Conservation (phyloP, 2,888 invertebrate genomes). For the Trichogramma evanescens region DNA sequence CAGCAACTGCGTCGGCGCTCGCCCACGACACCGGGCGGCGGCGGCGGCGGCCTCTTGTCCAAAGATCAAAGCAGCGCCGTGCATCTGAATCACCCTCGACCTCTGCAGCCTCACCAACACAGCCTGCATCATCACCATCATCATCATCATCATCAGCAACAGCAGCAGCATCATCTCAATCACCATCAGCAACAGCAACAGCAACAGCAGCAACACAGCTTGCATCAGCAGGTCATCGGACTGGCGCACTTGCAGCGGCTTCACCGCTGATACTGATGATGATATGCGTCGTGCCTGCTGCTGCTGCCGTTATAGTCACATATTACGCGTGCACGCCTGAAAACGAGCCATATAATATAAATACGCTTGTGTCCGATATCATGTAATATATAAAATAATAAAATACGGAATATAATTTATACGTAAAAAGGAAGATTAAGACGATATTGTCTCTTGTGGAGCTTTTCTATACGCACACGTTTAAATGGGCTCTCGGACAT, state of each 20-base stretch:
- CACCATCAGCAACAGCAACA: slow-evolving; percentile 24
- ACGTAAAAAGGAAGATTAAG: too few relatives aligned
- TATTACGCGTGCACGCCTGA: too few relatives aligned
- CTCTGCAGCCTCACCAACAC: slow-evolving; percentile 13
- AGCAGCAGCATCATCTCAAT: slow-evolving; percentile 22
- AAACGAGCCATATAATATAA: background rate
- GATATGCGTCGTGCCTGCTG: background rate
- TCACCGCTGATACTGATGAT: slow-evolving; percentile 37
- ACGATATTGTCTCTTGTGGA: too few relatives aligned
- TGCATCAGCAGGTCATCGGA: slow-evolving; percentile 35
- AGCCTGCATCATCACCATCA: slow-evolving; percentile 9
- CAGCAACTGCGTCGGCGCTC: slow-evolving; percentile 25
- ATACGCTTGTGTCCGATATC: background rate
- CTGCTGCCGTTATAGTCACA: background rate
- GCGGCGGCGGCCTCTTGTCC: slow-evolving; percentile 6
- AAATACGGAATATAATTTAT: too few relatives aligned
- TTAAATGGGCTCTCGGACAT: too few relatives aligned
- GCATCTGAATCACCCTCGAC: slow-evolving; percentile 4
- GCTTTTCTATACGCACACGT: too few relatives aligned
- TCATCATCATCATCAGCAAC: slow-evolving; percentile 28
- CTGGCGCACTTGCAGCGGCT: slow-evolving; percentile 38
- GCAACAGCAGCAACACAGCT: slow-evolving; percentile 28
- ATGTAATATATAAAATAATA: too few relatives aligned
- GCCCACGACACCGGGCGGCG: slow-evolving; percentile 1
- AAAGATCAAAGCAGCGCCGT: background rate